Conservation (phyloP, 2,797 vertebrate genomes). For the Rhynchonycteris naso region DNA sequence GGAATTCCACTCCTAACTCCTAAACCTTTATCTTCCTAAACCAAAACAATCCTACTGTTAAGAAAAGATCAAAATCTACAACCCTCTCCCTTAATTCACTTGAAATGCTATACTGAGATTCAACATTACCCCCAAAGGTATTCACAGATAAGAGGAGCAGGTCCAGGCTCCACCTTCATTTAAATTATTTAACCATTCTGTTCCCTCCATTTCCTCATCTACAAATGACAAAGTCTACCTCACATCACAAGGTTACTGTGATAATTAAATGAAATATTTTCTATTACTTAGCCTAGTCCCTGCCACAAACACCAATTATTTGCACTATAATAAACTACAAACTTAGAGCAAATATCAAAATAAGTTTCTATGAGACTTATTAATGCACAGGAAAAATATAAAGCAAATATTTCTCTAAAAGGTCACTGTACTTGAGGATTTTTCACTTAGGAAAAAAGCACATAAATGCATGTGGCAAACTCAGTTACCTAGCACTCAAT, state of each 20-base stretch:
- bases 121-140: not conserved
- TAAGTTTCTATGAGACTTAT: conserved; percentile 10
- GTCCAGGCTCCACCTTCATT: not conserved
- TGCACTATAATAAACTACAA: not conserved
- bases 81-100: not conserved
- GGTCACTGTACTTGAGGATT: not conserved
- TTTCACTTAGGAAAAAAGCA: not conserved
- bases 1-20: not conserved
- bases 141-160: not conserved
- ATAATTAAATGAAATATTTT: conserved; percentile 51
- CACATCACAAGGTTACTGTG: not conserved
- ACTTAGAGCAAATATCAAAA: conserved; percentile 8
- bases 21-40: conserved; percentile 15
- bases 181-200: conserved; percentile 44
- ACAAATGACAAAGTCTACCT: not conserved
- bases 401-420: conserved; percentile 21
- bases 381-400: not conserved
- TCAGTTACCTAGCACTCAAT: not conserved
- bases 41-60: not conserved
- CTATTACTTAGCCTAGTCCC: not conserved
- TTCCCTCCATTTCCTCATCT: conserved; percentile 1
- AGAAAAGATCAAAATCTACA: not conserved
- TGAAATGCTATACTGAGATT: conserved; percentile 11
- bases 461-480: not conserved
- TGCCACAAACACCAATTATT: not conserved